These are phyloP conservation scores for Gobius niger DNA, from an alignment of 2,113 vertebrate genomes.

Conservation along the genomic window DNA sequence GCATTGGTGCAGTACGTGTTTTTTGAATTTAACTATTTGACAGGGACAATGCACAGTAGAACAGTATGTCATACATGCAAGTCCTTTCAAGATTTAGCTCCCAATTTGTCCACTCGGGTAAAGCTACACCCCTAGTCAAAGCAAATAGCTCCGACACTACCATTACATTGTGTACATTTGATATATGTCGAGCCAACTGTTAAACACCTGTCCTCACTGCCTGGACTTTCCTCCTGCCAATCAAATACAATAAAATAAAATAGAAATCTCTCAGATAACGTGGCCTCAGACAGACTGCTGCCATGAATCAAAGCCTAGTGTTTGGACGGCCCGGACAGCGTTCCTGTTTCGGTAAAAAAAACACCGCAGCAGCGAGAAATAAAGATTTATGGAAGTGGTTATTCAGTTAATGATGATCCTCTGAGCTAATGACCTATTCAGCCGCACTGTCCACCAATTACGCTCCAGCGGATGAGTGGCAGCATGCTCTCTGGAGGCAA, in stretches of 20 bases:
- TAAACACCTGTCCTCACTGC: background rate
- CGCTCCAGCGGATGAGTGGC: conserved; percentile 1
- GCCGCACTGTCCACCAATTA: conserved; percentile 7
- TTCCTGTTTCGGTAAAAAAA: background rate
- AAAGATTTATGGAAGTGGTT: background rate
- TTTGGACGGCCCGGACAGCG: conserved; percentile 3
- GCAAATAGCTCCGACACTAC: too few species aligned
- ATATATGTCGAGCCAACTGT: background rate
- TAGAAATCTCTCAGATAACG: background rate
- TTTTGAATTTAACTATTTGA: too few species aligned
- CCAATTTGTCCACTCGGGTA: too few species aligned
- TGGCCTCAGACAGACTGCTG: background rate
- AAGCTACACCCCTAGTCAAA: too few species aligned
- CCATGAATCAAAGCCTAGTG: background rate
- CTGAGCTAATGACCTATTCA: conserved; percentile 12
- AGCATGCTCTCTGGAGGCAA: background rate
- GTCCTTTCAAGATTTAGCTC: too few species aligned
- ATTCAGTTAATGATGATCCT: background rate
- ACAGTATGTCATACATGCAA: too few species aligned
- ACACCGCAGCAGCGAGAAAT: background rate
- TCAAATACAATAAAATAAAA: conserved; percentile 6
- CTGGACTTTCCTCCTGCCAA: background rate
- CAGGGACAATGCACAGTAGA: too few species aligned
- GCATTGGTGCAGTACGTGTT: too few species aligned
- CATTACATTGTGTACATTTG: too few species aligned